phyloP scores from a whole-genome alignment of 2,113 vertebrate species.

The Peromyscus leucopus region DNA sequence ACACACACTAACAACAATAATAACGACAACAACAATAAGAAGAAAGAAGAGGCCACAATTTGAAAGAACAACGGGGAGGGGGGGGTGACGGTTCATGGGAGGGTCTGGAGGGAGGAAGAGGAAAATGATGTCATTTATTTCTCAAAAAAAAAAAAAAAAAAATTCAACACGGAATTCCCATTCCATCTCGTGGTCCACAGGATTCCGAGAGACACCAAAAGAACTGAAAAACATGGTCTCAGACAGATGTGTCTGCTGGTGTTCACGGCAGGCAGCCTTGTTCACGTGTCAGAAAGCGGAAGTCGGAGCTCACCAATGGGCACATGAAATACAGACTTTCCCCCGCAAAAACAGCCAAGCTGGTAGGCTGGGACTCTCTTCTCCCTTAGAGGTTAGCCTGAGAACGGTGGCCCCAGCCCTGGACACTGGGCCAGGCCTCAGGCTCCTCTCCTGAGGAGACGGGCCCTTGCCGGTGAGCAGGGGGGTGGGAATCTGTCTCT shows the following conservation, averaged over 20 bases:
- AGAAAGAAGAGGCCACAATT: neutral
- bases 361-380: neutral
- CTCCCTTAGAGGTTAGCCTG: neutral
- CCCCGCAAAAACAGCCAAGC: neutral
- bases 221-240: neutral
- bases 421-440: neutral
- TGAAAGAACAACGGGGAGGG: neutral
- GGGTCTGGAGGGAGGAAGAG: neutral
- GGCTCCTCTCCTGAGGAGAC: neutral
- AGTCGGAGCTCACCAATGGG: neutral
- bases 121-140: neutral
- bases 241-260: fast-evolving
- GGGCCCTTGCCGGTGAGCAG: neutral
- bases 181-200: neutral
- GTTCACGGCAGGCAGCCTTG: neutral
- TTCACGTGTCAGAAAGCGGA: neutral
- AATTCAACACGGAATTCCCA: neutral
- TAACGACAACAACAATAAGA: neutral
- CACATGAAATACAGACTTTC: neutral
- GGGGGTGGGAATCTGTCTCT: neutral
- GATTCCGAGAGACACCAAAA: neutral
- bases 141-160: neutral
- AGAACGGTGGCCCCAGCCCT: neutral
- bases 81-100: neutral
- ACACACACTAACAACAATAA: neutral